Percentiles rank a stretch among this genome's conserved stretches.
Conservation (phyloP, 2,113 vertebrate genomes). For the Barbus barbus region DNA sequence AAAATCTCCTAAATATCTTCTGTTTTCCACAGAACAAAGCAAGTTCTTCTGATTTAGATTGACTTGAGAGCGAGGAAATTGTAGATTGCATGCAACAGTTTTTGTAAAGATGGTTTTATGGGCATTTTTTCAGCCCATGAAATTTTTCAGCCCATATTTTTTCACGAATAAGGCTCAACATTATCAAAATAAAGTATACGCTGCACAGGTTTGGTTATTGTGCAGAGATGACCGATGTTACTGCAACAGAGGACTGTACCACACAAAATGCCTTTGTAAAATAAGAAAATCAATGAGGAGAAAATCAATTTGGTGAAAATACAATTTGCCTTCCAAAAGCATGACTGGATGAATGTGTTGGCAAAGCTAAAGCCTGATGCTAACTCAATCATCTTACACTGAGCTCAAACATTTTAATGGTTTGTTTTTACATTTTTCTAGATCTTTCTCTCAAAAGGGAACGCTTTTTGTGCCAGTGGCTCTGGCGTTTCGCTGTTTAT, state of each 20-base stretch:
- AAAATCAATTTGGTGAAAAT: conserved; percentile 48
- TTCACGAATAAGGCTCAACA: not conserved
- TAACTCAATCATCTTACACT: conserved; percentile 20
- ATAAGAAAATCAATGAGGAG: conserved; percentile 43
- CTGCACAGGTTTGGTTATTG: conserved; percentile 35
- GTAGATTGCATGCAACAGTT: not conserved
- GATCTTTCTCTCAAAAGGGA: not conserved
- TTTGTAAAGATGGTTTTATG: too few species aligned
- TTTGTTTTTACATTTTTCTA: conserved; percentile 1
- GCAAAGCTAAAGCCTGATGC: conserved; percentile 25
- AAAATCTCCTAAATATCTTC: too few species aligned
- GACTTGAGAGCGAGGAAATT: too few species aligned
- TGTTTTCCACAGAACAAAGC: not conserved
- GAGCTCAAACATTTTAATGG: conserved; percentile 8
- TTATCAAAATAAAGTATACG: not conserved
- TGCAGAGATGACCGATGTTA: conserved; percentile 26
- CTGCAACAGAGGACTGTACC: conserved; percentile 11
- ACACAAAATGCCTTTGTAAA: conserved; percentile 41
- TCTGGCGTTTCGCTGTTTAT: not conserved
- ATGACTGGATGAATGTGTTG: conserved; percentile 42
- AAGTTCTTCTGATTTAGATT: not conserved
- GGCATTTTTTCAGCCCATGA: not conserved
- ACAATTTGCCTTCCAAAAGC: conserved; percentile 46
- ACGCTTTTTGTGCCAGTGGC: not conserved
- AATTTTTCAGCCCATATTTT: not conserved